Conservation (phyloP, 1,140 invertebrate genomes). For the Anastatus disparis region DNA sequence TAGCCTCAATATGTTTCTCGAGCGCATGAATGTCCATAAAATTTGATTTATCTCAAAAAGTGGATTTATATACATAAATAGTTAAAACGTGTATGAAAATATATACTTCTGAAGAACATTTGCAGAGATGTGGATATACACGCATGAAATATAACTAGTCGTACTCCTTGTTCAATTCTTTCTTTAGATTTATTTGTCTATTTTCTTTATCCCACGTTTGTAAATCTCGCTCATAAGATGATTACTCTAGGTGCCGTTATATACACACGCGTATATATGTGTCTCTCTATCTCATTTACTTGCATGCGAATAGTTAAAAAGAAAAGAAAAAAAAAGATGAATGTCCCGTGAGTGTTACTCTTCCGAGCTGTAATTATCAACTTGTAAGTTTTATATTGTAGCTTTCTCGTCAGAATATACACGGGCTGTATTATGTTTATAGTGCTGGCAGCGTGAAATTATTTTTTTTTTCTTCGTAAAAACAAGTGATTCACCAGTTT, state of each 20-base stretch:
- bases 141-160: no score
- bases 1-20: no score
- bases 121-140: no score
- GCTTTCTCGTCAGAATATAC: conserved; percentile 6
- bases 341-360: no score
- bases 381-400: not conserved
- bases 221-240: conserved; percentile 2
- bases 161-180: not conserved
- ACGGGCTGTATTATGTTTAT: not conserved
- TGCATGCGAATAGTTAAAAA: not conserved
- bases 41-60: no score
- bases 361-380: conserved; percentile 21
- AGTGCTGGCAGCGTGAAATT: not conserved
- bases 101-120: no score
- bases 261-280: not conserved
- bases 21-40: no score
- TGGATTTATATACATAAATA: no score
- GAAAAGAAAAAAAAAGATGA: conserved; percentile 12
- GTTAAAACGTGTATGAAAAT: no score
- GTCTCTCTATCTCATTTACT: no score
- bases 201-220: not conserved
- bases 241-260: conserved; percentile 13
- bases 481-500: not conserved
- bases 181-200: not conserved
- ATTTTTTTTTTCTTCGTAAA: not conserved